Base-by-base conservation (phyloP, 2,888 invertebrate genomes). In the Cryptus armator region DNA sequence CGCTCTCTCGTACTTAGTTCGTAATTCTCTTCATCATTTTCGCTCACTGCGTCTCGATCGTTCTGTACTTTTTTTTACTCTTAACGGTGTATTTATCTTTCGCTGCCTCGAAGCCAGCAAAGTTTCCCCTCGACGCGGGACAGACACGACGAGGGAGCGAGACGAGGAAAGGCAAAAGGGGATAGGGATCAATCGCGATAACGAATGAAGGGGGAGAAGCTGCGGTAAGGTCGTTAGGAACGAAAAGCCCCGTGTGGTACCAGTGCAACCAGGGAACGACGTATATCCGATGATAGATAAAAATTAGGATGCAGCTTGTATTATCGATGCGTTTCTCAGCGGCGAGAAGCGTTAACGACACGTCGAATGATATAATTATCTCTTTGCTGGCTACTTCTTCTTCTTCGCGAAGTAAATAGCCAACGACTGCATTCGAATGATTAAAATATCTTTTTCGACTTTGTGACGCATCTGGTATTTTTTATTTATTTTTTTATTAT, bases 131-230 rank as follows among this genome's bases (percentile, higher is more conserved):
- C 81, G 78, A 72, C 74, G 56, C 66, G 74, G 72, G 75, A 81
- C 80, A 48, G 56, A 37, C 37, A 79, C 62, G 74, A 53, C 59
- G 44, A 62, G 29, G 51, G 53, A 75, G 74, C 51, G 64, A 78
- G 68, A 74, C 67, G 44, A 74, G 68, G 51, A 44, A 75, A 74
- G 77, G 74, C 81, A 80, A 68, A 77, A 84, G 79, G 62, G 80
- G 86, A 84, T 84, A 86, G 81, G 81, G 85, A 85, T 85, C 82
- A 85, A 85, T 85, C 82, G 84, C 77, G 86, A 83, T 81, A 86
- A 84, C 74, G 76, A 24, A 29, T 1, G 70, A 53, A 48, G 53
- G 70, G 81, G 77, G 81, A 81, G 81, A 78, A 80, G 76, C 72
- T 77, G 83, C 29, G 81, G 82, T 85, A 76, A 79, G 82, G 85